Evolutionary conservation across 2,113 vertebrate species (phyloP), one percentile per base, ranked within the genome.

Genomic region (Gnathonemus echidnorhynchus): DNA sequence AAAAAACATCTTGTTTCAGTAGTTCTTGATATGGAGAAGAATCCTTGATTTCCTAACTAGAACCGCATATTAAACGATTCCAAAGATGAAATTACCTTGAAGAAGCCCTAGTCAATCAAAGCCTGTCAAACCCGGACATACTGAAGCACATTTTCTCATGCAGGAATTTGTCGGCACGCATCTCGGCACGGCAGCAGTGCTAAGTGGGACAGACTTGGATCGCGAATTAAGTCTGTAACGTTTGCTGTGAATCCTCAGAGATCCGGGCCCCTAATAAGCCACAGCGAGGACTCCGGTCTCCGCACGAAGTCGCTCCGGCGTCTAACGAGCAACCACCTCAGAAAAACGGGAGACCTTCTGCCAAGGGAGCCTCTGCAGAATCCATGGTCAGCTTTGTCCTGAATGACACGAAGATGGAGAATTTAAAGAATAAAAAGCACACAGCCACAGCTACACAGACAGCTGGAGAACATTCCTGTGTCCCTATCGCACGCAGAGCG

Each of bases 391-490:
- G 74, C 74, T 80, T 42, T 42, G 74, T 42, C 74, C 6, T 8
- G 17, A 80, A 8, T 39, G 74, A n/a, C 74, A 35, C 6, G 93
- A 70, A 70, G 62, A 70, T 31, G 62, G n/a, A 21, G 91, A 91
- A 93, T 94, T 95, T 89, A 49, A 92, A 93, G 95, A 91, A 93
- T 89, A 91, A 77, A 39, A 77, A 17, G 1, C 31, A 42, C 27
- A 77, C 35, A 3, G 3, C 5, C 15, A 19, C 35, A 80, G 13
- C 13, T 13, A 17, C 70, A 77, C 74, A 42, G 96, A 97, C 97
- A 97, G 97, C 97, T 97, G 97, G 93, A 95, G 94, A 90, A 91
- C 87, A 94, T 94, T 56, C 27, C 52, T 58, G 90, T 21, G 48
- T 91, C 90, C 89, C 90, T 91, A 89, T 91, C 85, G 3, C 48